Percentiles rank a stretch among this genome's conserved stretches.
Evolutionary conservation across 2,113 vertebrate species (phyloP).

Genomic region (Zosterops pallidus): DNA sequence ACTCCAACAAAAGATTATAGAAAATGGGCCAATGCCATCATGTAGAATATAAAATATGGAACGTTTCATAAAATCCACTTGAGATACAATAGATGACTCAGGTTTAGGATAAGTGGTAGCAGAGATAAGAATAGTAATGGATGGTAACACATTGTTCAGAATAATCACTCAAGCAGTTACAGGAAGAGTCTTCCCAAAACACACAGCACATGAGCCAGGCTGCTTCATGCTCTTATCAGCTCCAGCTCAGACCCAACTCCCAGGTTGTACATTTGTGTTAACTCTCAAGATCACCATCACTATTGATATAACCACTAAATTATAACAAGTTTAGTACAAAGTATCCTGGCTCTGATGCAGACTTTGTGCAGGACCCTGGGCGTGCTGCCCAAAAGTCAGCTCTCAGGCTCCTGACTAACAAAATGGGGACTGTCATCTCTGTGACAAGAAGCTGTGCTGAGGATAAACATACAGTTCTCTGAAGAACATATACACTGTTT

Average conservation of each 20-base stretch:
- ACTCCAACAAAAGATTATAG: conserved; percentile 13
- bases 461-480: not conserved
- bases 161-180: not conserved
- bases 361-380: not conserved
- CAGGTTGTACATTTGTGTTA: not conserved
- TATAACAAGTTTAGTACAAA: not conserved
- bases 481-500: rapidly evolving
- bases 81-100: conserved; percentile 53
- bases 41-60: conserved; percentile 7
- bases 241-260: not conserved
- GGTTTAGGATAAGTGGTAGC: conserved; percentile 15
- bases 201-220: not conserved
- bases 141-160: conserved; percentile 21
- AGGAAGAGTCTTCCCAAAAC: not conserved
- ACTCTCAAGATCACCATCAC: not conserved
- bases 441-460: not conserved
- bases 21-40: not conserved
- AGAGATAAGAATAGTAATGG: conserved; percentile 56
- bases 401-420: not conserved
- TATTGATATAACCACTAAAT: not conserved
- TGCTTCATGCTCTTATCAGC: not conserved
- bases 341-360: not conserved
- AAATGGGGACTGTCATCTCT: not conserved
- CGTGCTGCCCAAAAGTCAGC: not conserved
- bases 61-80: conserved; percentile 22